Conservation (phyloP, 1,140 invertebrate species). For the Aphelenchoides fujianensis region DNA sequence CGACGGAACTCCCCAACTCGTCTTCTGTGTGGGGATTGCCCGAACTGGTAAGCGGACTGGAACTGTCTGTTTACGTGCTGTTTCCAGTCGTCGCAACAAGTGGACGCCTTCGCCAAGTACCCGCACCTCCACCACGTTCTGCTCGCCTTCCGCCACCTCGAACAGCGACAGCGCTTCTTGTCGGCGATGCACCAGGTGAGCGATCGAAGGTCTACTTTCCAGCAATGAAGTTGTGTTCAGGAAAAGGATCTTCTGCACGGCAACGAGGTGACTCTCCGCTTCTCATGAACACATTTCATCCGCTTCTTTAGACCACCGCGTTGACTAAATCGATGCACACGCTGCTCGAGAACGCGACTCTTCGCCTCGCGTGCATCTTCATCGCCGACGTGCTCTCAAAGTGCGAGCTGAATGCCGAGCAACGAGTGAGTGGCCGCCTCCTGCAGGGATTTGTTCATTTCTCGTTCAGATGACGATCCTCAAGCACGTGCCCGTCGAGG, state of each 20-base stretch:
- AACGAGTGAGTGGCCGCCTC: no score
- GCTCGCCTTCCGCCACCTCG: not conserved
- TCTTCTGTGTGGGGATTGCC: not conserved
- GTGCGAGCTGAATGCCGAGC: conserved; percentile 1
- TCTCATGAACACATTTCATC: no score
- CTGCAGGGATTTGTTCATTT: not conserved
- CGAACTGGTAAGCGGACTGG: not conserved
- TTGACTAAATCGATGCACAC: not conserved
- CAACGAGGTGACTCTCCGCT: no score
- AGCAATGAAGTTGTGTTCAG: not conserved
- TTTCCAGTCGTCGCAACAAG: not conserved
- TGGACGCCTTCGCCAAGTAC: not conserved
- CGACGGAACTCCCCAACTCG: not conserved
- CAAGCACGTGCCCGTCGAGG: not conserved
- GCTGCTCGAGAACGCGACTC: conserved; percentile 5
- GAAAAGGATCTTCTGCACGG: not conserved
- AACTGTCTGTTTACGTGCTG: not conserved
- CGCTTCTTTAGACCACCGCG: not conserved
- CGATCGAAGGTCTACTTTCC: not conserved
- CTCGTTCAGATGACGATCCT: not conserved
- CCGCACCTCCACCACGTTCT: not conserved
- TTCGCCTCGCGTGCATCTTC: conserved; percentile 5
- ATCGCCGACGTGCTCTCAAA: conserved; percentile 9
- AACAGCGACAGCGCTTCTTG: not conserved
- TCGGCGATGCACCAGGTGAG: not conserved